phyloP scores from a whole-genome alignment of 2,797 vertebrate genomes.

The Epinephelus awoara region DNA sequence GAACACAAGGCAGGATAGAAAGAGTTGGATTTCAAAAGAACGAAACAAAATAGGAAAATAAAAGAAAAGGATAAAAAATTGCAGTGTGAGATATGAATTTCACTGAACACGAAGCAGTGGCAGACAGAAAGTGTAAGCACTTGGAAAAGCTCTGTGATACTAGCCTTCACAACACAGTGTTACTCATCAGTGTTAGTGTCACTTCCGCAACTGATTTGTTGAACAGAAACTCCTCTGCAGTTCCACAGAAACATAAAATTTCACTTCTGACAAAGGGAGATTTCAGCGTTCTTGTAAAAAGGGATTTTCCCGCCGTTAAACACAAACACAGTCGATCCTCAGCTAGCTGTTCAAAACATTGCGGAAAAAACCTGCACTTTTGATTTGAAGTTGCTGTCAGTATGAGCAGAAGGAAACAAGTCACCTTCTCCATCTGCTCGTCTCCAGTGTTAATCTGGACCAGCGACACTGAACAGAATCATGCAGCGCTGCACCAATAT shows the following conservation, averaged over 20 bases:
- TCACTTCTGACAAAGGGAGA: conserved; percentile 16
- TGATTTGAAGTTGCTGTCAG: neutral
- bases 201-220: conserved; percentile 4
- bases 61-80: neutral
- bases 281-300: conserved; percentile 3
- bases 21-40: neutral
- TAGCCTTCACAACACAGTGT: neutral
- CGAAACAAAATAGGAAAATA: neutral
- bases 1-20: neutral
- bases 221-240: conserved; percentile 37
- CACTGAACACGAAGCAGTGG: neutral
- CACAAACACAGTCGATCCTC: neutral
- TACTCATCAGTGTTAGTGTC: neutral
- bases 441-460: conserved; percentile 43
- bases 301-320: neutral
- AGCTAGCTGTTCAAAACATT: conserved; percentile 1
- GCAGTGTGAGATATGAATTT: neutral
- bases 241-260: conserved; percentile 27
- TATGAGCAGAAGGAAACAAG: conserved; percentile 16
- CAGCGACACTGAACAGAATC: conserved; percentile 12
- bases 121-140: neutral
- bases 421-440: conserved; percentile 38
- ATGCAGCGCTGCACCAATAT: conserved; percentile 35
- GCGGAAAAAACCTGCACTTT: neutral
- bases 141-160: neutral